Conservation (phyloP, 2,888 invertebrate species). For the Pseudolycoriella hygida region DNA sequence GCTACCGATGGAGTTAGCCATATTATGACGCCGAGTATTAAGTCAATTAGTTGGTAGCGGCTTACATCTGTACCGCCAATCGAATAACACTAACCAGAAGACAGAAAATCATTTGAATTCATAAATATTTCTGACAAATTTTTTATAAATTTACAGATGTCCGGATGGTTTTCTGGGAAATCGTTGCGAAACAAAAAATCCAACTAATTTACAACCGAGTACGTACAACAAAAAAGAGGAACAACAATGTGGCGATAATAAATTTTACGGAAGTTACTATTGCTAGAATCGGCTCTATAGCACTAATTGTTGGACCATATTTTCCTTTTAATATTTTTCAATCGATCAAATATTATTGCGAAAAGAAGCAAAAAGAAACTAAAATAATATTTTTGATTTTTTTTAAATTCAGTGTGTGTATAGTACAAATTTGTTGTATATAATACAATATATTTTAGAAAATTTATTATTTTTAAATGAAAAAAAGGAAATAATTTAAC, state of each 20-base stretch:
- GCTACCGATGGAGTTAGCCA: too few relatives aligned
- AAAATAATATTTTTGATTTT: background rate
- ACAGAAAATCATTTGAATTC: too few relatives aligned
- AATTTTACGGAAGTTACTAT: conserved; percentile 28
- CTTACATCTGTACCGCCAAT: too few relatives aligned
- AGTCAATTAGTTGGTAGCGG: too few relatives aligned
- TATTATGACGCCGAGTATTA: too few relatives aligned
- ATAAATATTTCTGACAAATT: too few relatives aligned
- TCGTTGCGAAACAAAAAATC: conserved; percentile 26
- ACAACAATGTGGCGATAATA: conserved; percentile 22
- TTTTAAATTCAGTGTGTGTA: background rate
- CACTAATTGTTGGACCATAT: conserved; percentile 16
- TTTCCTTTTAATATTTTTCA: background rate
- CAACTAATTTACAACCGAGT: conserved; percentile 25
- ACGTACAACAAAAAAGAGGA: conserved; percentile 28
- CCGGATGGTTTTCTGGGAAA: conserved; percentile 25
- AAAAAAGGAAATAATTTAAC: conserved; percentile 2
- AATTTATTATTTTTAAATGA: conserved; percentile 4
- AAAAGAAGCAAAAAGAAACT: background rate
- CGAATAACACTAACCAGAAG: too few relatives aligned
- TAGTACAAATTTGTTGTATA: conserved; percentile 5
- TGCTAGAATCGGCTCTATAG: conserved; percentile 27
- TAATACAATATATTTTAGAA: conserved; percentile 4
- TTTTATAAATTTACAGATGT: conserved; percentile 23
- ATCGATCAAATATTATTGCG: background rate